Base-by-base conservation (phyloP, 2,888 invertebrate species). In the Candidula unifasciata region DNA sequence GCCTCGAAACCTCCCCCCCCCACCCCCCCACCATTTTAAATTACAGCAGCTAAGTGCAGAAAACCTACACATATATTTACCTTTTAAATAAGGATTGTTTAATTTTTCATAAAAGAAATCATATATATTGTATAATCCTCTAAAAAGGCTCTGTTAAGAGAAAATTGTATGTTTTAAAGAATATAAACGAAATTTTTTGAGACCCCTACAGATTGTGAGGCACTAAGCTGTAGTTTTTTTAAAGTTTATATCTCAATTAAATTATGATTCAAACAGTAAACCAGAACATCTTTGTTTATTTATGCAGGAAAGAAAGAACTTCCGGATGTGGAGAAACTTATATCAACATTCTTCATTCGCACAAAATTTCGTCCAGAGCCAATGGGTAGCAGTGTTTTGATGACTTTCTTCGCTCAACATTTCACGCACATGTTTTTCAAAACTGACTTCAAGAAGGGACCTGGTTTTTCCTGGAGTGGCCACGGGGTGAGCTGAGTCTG, bases 371-470 rank as follows among this genome's bases (percentile, higher is more conserved):
- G 91, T n/a, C 93, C 93, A 0, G 93, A 93, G n/a, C 92, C 92
- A 0, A 89, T 91, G 73, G 93, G 93, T 21, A 91, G 93, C 54
- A 94, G 93, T 88, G 87, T 94, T 1, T 85, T 94, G 78, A 94
- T 94, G 87, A 89, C 93, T 0, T 93, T 91, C 88, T 94, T 93
- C 87, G 94, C 94, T 13, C 94, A 94, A 85, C 94, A 94, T 86
- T 94, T 94, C 86, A 93, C 93, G 0, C 94, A 94, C 87, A 93
- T 93, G 90, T 94, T 94, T 89, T 94, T 94, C 89, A 93, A 94
- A 85, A 93, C 93, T 6, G 93, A 94, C 85, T 88, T 91, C 83
- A 87, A 89, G 66, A 89, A 88, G 79, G 93, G 93, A 3, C 91
- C 93, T 0, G 93, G 90, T 6, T 91, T 91, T 66, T 92, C 93